phyloP scores from a whole-genome alignment of 2,888 invertebrate species.

The Eupithecia pulchellata region DNA sequence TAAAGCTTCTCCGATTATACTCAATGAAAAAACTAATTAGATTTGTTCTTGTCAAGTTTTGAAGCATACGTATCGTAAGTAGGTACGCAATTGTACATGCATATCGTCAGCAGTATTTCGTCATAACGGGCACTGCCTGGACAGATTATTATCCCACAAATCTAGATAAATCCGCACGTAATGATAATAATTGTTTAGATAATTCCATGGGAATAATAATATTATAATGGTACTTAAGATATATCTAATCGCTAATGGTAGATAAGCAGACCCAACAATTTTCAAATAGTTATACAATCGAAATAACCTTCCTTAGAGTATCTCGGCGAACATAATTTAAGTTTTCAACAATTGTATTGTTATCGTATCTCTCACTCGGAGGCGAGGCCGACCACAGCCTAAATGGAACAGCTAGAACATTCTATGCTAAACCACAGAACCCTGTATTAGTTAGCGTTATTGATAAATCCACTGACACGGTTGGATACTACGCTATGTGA shows the following conservation, averaged over 20 bases:
- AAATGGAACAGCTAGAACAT: slow-evolving; percentile 4
- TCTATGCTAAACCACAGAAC: not conserved
- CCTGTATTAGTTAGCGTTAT: not conserved
- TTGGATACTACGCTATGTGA: too few species aligned
- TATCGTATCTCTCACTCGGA: slow-evolving; percentile 60
- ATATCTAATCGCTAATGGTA: slow-evolving; percentile 49
- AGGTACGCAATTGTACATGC: not conserved
- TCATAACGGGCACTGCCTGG: not conserved
- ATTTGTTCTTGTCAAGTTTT: not conserved
- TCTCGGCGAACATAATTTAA: slow-evolving; percentile 63
- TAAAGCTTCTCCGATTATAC: too few species aligned
- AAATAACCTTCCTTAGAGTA: slow-evolving; percentile 62
- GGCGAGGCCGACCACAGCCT: slow-evolving; percentile 43
- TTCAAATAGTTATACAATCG: slow-evolving; percentile 61
- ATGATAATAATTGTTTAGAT: not conserved
- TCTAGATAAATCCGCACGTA: slow-evolving; percentile 4
- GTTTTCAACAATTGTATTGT: slow-evolving; percentile 73
- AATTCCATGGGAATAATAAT: slow-evolving; percentile 53
- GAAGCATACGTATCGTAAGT: not conserved
- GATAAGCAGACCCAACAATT: slow-evolving; percentile 58
- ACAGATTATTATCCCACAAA: not conserved
- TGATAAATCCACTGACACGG: too few species aligned
- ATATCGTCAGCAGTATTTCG: not conserved
- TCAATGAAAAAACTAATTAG: too few species aligned
- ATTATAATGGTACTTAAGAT: slow-evolving; percentile 51